A percentile compares a stretch with the other conserved stretches of the same genome.
Evolutionary conservation across 1,140 invertebrate species (phyloP).

Genomic region (Copidosoma floridanum): DNA sequence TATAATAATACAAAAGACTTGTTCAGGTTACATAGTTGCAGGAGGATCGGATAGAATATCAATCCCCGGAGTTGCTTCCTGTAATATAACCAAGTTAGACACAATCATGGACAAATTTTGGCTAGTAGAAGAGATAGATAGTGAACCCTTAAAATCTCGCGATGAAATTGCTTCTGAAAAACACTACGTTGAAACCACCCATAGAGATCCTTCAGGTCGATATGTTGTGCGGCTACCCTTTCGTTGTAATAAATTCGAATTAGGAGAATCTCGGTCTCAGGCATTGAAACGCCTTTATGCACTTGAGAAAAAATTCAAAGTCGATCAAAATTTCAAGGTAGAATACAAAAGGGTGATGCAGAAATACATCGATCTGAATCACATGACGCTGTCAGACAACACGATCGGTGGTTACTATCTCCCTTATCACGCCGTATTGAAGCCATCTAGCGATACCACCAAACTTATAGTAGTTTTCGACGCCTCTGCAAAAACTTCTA

Average conservation of each 20-base stretch:
- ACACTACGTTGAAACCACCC: neutral
- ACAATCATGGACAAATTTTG: neutral
- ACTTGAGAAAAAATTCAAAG: neutral
- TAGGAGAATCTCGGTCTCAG: slow-evolving; percentile 65
- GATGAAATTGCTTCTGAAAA: neutral
- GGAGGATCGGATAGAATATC: neutral
- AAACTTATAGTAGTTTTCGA: slow-evolving; percentile 36
- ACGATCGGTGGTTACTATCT: neutral
- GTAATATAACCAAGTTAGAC: neutral
- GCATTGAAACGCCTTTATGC: slow-evolving; percentile 64
- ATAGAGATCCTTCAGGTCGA: neutral
- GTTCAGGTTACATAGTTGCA: neutral
- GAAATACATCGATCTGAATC: neutral
- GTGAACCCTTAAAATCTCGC: neutral
- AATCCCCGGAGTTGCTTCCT: neutral
- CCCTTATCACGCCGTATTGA: slow-evolving; percentile 2
- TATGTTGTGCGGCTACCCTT: slow-evolving; percentile 60
- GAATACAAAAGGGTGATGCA: neutral
- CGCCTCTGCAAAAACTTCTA: slow-evolving; percentile 35
- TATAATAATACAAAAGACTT: neutral
- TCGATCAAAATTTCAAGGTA: neutral
- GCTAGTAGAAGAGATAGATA: neutral
- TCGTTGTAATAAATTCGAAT: slow-evolving; percentile 59
- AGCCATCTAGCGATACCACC: neutral
- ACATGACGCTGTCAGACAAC: neutral